phyloP scores from a whole-genome alignment of 2,888 invertebrate genomes.

The Gortyna flavago region DNA sequence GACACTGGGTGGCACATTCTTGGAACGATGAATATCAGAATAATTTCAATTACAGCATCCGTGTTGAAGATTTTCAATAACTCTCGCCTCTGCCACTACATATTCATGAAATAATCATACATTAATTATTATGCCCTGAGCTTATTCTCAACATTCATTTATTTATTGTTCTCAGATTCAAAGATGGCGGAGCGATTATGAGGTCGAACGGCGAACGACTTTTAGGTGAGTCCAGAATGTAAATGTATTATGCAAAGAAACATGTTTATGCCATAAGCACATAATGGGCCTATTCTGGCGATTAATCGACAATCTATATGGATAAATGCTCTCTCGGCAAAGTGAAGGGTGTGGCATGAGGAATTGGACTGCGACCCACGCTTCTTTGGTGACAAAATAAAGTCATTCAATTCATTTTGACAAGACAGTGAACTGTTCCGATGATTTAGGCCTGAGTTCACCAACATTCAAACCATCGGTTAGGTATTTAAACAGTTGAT shows the following conservation, averaged over 20 bases:
- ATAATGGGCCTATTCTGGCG: conserved; percentile 77
- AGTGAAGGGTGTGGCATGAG: conserved; percentile 79
- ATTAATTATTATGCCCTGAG: conserved; percentile 24
- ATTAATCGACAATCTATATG: conserved; percentile 80
- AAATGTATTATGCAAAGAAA: conserved; percentile 75
- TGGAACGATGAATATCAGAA: conserved; percentile 2
- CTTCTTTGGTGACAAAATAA: conserved; percentile 74
- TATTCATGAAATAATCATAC: conserved; percentile 48
- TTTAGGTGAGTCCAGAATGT: conserved; percentile 84
- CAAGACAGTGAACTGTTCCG: conserved; percentile 70
- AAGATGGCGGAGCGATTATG: conserved; percentile 85
- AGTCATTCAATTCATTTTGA: conserved; percentile 82
- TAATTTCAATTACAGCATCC: background rate
- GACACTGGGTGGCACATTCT: background rate
- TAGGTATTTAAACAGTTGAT: no score
- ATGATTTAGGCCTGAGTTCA: no score
- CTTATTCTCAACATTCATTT: conserved; percentile 57
- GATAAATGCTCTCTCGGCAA: conserved; percentile 70
- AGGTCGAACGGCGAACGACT: conserved; percentile 76
- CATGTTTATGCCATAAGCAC: conserved; percentile 69
- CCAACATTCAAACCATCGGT: no score
- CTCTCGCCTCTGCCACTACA: conserved; percentile 18
- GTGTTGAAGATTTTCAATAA: conserved; percentile 12
- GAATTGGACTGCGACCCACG: conserved; percentile 81
- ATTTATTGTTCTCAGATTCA: conserved; percentile 81